phyloP scores from a whole-genome alignment of 2,113 vertebrate genomes.

The Acrocephalus arundinaceus region DNA sequence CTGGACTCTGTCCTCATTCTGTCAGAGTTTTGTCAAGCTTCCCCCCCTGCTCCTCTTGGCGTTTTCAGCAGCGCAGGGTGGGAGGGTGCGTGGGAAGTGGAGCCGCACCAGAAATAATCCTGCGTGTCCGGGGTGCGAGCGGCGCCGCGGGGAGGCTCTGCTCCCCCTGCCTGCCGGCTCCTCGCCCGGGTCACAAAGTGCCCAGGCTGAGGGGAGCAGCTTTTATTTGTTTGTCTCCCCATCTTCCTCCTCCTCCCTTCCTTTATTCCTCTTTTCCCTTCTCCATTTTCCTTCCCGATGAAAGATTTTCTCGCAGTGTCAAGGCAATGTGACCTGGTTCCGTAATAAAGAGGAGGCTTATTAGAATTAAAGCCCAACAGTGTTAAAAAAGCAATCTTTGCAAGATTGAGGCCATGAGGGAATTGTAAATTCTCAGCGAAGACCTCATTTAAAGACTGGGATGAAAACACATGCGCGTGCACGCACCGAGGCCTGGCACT shows the following conservation, averaged over 20 bases:
- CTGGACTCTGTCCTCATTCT: conserved; percentile 27
- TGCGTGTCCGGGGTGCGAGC: neutral
- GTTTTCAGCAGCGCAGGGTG: neutral
- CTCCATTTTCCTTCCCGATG: neutral
- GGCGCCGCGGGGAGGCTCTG: neutral
- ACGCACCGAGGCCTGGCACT: neutral
- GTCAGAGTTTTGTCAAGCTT: neutral
- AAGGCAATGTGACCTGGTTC: conserved; percentile 73
- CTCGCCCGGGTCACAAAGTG: neutral
- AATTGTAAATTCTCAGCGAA: conserved; percentile 76
- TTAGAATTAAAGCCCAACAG: conserved; percentile 76
- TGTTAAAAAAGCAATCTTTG: conserved; percentile 74
- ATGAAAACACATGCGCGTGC: neutral
- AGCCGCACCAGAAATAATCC: conserved; percentile 33
- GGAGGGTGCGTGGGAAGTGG: conserved; percentile 48
- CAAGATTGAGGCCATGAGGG: conserved; percentile 73
- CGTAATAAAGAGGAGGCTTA: conserved; percentile 70
- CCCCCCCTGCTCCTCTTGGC: neutral
- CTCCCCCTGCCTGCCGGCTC: neutral
- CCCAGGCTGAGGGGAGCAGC: neutral
- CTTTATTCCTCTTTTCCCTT: neutral
- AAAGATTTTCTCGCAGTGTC: conserved; percentile 53
- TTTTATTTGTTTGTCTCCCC: neutral
- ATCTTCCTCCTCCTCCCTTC: neutral
- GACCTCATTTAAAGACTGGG: conserved; percentile 69